Conservation (phyloP, 2,888 invertebrate genomes). For the Hypolimnas misippus region DNA sequence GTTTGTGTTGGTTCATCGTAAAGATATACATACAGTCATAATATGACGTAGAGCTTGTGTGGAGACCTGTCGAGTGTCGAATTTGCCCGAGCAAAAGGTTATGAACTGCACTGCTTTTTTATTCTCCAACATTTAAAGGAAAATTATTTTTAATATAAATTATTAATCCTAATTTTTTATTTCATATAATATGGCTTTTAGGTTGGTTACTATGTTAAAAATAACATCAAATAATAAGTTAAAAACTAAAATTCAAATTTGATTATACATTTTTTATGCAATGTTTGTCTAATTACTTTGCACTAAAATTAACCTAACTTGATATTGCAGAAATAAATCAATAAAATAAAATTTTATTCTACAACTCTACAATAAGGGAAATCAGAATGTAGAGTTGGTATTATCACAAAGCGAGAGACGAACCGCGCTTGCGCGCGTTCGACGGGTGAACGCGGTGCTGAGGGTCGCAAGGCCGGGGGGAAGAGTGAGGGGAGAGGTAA, state of each 20-base stretch:
- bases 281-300: too few relatives aligned
- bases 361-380: constrained; percentile 23
- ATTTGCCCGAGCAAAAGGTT: constrained; percentile 71
- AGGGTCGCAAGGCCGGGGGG: constrained; percentile 78
- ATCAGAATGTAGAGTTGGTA: constrained; percentile 55
- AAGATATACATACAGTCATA: constrained; percentile 51
- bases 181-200: neutral
- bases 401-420: constrained; percentile 69
- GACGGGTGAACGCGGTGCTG: constrained; percentile 65
- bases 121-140: constrained; percentile 44
- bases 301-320: too few relatives aligned
- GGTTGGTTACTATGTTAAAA: neutral
- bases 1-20: constrained; percentile 30
- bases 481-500: constrained; percentile 68
- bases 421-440: constrained; percentile 76
- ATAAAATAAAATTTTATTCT: too few relatives aligned
- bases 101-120: constrained; percentile 54
- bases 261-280: too few relatives aligned
- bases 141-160: constrained; percentile 7
- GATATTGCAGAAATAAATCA: too few relatives aligned
- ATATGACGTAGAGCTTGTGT: constrained; percentile 60
- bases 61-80: constrained; percentile 64
- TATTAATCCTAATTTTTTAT: neutral
- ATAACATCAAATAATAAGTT: too few relatives aligned
- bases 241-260: too few relatives aligned